Conservation (phyloP, 2,797 vertebrate species). For the Otolemur crassicaudatus region DNA sequence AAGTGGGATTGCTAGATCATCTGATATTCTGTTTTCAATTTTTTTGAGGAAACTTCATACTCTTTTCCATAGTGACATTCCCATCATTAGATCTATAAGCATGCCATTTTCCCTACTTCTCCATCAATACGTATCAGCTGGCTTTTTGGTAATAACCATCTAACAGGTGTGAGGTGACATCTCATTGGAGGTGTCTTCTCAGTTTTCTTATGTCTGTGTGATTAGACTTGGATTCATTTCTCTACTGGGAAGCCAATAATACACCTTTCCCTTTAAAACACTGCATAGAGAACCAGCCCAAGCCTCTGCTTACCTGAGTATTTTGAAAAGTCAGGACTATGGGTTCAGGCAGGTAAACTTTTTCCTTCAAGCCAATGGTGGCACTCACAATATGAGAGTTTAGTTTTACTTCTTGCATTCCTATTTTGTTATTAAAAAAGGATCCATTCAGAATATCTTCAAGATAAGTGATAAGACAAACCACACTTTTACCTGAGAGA, state of each 20-base stretch:
- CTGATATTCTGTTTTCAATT: neutral
- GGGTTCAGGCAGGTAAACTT: slow-evolving; percentile 81
- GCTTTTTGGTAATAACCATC: neutral
- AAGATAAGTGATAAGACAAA: slow-evolving; percentile 45
- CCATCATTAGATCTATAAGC: too few relatives aligned
- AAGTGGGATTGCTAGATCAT: too few relatives aligned
- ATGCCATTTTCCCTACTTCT: neutral
- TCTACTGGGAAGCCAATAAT: neutral
- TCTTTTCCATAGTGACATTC: neutral
- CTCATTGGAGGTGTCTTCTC: neutral
- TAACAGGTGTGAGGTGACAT: neutral
- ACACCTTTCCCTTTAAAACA: neutral
- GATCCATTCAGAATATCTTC: slow-evolving; percentile 57
- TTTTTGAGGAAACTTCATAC: neutral
- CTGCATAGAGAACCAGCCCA: too few relatives aligned
- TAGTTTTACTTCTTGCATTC: slow-evolving; percentile 73
- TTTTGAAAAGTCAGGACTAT: slow-evolving; percentile 87
- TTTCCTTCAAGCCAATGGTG: slow-evolving; percentile 85
- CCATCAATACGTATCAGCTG: too few relatives aligned
- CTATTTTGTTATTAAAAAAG: slow-evolving; percentile 36
- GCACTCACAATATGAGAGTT: slow-evolving; percentile 89
- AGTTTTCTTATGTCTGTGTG: neutral
- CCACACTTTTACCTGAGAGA: neutral
- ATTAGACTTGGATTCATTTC: neutral
- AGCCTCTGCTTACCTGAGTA: slow-evolving; percentile 80